Evolutionary conservation across 1,140 invertebrate genomes (phyloP).

Genomic region (Saccostrea echinata): DNA sequence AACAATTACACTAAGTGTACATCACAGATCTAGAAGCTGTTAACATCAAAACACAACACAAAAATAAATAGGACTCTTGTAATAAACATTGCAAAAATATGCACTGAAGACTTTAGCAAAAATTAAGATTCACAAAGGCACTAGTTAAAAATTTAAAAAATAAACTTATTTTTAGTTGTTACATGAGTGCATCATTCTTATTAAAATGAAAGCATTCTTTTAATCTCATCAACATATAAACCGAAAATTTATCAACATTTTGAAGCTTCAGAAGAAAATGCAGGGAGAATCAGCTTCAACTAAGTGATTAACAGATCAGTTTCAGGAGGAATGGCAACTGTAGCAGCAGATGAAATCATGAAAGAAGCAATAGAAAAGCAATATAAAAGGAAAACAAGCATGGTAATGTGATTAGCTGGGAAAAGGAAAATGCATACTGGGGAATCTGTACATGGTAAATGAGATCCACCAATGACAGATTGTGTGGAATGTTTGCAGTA

Average conservation of each 20-base stretch:
- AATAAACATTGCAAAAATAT: not conserved
- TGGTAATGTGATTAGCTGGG: not conserved
- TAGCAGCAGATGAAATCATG: too few relatives aligned
- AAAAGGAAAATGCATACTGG: not conserved
- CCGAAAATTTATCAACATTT: too few relatives aligned
- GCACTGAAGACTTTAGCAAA: not conserved
- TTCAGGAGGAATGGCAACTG: too few relatives aligned
- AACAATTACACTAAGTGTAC: not conserved
- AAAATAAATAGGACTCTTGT: constrained; percentile 6
- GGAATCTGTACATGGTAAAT: not conserved
- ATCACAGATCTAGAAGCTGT: constrained; percentile 15
- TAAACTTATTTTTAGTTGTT: too few relatives aligned
- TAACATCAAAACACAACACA: not conserved
- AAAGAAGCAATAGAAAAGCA: too few relatives aligned
- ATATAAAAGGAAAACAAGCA: too few relatives aligned
- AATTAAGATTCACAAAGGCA: not conserved
- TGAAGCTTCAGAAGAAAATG: too few relatives aligned
- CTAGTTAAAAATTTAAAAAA: not conserved
- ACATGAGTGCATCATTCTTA: too few relatives aligned
- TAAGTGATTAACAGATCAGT: too few relatives aligned
- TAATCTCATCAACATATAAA: too few relatives aligned
- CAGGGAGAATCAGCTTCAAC: too few relatives aligned
- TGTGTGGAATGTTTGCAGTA: not conserved
- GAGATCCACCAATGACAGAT: not conserved
- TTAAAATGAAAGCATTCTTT: too few relatives aligned